phyloP scores from a whole-genome alignment of 1,140 invertebrate species.

The Wiebesia pumilae region DNA sequence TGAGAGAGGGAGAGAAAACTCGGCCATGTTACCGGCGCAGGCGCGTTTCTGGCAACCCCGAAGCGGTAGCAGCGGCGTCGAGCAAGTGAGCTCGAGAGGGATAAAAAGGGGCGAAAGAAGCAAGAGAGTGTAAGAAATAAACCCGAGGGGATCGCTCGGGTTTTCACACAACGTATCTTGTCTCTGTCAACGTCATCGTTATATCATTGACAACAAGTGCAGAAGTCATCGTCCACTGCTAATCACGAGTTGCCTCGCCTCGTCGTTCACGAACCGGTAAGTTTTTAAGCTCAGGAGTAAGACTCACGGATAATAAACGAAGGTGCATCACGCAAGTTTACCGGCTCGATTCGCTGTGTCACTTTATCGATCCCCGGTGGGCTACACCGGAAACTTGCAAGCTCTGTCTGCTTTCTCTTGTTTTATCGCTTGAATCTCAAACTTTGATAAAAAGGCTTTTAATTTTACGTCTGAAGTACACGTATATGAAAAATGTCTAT shows the following conservation, averaged over 20 bases:
- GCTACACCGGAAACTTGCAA: not conserved
- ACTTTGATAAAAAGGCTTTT: no score
- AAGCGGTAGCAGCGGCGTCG: not conserved
- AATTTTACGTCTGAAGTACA: no score
- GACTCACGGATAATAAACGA: not conserved
- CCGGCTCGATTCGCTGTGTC: not conserved
- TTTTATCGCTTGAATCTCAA: no score
- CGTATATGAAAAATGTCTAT: no score
- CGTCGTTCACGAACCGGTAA: not conserved
- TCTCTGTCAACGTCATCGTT: not conserved
- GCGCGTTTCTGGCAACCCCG: slow-evolving; percentile 31
- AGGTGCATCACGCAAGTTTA: not conserved
- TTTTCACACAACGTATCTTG: not conserved
- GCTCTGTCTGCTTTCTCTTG: not conserved
- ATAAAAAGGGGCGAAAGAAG: not conserved
- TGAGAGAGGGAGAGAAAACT: not conserved
- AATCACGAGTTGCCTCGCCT: not conserved
- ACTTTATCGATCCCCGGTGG: not conserved
- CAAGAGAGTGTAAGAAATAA: not conserved
- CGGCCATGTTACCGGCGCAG: slow-evolving; percentile 33
- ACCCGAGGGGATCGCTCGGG: no score
- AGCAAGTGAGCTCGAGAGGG: not conserved
- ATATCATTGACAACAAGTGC: not conserved
- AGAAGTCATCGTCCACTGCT: not conserved
- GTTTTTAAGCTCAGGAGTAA: not conserved